A percentile compares a stretch with the other conserved stretches of the same genome.
These are phyloP conservation scores for Zootermopsis nevadensis DNA, from an alignment of 2,888 invertebrate genomes.

Conservation along the genomic window DNA sequence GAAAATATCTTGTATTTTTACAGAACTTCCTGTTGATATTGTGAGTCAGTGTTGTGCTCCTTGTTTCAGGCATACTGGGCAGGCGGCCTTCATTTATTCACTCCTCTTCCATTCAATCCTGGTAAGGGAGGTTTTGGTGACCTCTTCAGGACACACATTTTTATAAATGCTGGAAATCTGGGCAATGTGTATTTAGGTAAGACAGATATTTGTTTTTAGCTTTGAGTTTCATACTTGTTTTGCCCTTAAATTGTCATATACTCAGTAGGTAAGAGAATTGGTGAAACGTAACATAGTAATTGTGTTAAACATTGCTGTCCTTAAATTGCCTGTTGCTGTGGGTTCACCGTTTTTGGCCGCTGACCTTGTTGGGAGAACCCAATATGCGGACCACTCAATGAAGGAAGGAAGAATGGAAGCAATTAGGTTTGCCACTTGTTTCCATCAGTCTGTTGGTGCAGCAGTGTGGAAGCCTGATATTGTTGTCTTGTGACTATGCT, in stretches of 20 bases:
- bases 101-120: slow-evolving; percentile 89
- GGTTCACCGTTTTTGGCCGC: no score
- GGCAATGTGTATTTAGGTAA: slow-evolving; percentile 67
- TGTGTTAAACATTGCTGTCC: background rate
- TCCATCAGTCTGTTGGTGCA: no score
- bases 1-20: no score
- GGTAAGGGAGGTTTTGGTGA: slow-evolving; percentile 84
- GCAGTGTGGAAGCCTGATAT: no score
- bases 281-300: background rate
- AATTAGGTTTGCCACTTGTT: no score
- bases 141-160: slow-evolving; percentile 88
- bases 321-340: no score
- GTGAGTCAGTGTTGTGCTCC: background rate
- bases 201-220: slow-evolving; percentile 48
- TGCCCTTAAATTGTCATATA: background rate
- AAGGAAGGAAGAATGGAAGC: no score
- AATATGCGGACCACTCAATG: no score
- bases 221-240: background rate
- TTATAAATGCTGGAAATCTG: slow-evolving; percentile 89
- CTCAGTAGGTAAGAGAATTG: background rate
- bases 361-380: no score
- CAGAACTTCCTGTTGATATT: no score
- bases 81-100: slow-evolving; percentile 86
- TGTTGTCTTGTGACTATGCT: no score
- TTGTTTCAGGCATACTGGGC: slow-evolving; percentile 81